Evolutionary conservation across 2,797 vertebrate genomes (phyloP).

Genomic region (Lagocephalus sceleratus): DNA sequence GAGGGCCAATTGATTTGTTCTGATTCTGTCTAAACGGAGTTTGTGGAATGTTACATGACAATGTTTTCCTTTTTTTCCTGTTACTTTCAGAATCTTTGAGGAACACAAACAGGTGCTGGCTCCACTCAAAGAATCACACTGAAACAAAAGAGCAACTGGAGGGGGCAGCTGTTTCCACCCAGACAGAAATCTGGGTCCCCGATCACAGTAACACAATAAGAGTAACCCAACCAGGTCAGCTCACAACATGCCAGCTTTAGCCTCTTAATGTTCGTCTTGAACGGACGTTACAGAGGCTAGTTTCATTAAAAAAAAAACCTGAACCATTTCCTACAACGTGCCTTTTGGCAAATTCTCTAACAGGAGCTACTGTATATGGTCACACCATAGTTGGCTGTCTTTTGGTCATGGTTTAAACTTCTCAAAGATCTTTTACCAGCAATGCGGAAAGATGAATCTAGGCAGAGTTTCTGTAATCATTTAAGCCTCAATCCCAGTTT

Average conservation of each 20-base stretch:
- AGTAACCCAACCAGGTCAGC: no score
- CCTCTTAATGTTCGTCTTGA: background rate
- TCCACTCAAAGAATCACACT: constrained; percentile 36
- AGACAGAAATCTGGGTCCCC: constrained; percentile 54
- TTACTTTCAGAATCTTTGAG: constrained; percentile 33
- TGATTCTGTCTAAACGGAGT: constrained; percentile 1
- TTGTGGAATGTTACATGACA: background rate
- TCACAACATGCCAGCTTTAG: constrained; percentile 18
- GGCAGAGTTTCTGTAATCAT: no score
- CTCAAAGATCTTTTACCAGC: no score
- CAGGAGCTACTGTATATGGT: no score
- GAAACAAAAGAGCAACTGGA: constrained; percentile 54
- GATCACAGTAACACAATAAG: constrained; percentile 21
- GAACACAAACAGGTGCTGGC: constrained; percentile 62
- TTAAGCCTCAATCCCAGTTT: no score
- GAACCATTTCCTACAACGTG: no score
- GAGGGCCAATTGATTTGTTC: no score
- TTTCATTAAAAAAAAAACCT: background rate
- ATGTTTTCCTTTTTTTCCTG: background rate
- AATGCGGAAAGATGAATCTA: no score
- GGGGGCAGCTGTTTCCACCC: constrained; percentile 56
- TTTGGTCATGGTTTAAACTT: no score
- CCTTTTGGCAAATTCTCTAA: no score
- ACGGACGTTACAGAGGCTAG: background rate
- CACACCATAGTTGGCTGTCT: no score